Base-by-base conservation (phyloP, 2,888 invertebrate genomes). In the Plemyria rubiginata region DNA sequence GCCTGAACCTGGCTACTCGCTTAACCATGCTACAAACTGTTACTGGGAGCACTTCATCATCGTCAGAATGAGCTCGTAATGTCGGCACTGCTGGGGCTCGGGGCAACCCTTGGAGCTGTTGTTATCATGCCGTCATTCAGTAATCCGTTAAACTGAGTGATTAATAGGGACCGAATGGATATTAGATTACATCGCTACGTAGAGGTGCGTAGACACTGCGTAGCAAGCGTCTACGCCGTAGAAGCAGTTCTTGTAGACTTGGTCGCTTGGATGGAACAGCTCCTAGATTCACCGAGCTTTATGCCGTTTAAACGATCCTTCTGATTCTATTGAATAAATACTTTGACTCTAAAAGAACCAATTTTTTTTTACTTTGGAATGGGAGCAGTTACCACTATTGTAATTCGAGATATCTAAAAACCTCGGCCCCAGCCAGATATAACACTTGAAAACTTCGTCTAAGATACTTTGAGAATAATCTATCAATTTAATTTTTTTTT, bases 21-120 rank as follows among this genome's bases (percentile, higher is more conserved):
- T 56, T 55, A 51, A 55, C 54, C 50, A 45, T 9, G 41, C 46
- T 53, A 60, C 60, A 56, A 56, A 60, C 52, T 52, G 48, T 54
- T 49, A 49, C 15, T 49, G 11, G 36, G 7, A n/a, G 45, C 57
- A 28, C 54, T 48, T 55, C 55, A 48, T 55, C 55, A 48, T 55
- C 46, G 48, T 49, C 55, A 55, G 15, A 48, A 55, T 55, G 22
- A 48, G 28, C 12, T 32, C 40, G 11, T 55, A 55, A 55, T 32
- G 32, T 16, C 38, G 36, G 28, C 54, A 55, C 38, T 22, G 46
- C 54, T 32, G 54, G 46, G 46, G n/a, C 48, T 46, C 28, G 53
- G 41, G 28, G 28, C 53, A 4, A 13, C 29, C 6, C n/a, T 52
- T 40, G 15, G 9, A 22, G 22, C 52, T 22, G 40, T 52, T 40